Base-by-base conservation (phyloP, 2,888 invertebrate species). In the Anthophora plumipes region DNA sequence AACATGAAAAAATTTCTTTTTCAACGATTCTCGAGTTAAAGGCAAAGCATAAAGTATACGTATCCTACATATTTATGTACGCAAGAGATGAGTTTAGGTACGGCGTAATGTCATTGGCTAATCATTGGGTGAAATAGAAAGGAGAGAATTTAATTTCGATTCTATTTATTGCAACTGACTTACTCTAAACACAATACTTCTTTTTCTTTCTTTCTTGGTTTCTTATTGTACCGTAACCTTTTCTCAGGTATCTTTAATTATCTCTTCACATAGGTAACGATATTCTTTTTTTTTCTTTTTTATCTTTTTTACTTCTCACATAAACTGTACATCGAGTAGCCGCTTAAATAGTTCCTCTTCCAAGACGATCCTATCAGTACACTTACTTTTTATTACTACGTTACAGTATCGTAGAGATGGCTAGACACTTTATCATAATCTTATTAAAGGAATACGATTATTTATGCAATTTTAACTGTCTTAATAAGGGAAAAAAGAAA, bases 91-190 rank as follows among this genome's bases (percentile, higher is more conserved):
- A 46, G 55, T 72, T 68, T 43, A 50, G 68, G 43, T 74, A 68
- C 41, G 55, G 39, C n/a, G 61, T 52, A 55, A 63, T 22, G 8
- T 52, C 31, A n/a, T n/a, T 6, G 37, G 25, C 5, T 25, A 61
- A 55, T 37, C 22, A n/a, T 25, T 41, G 46, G 57, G 50, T 48
- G 48, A 59, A 73, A 73, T 20, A 59, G 61, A 59, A 54, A 20
- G 52, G 9, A 41, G n/a, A n/a, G n/a, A 31, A 68, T 52, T 54
- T 70, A 46, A 68, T 67, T 80, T 78, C 41, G 68, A 64, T 76
- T 64, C 55, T 64, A 69, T 76, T 76, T 75, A 77, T 71, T 75
- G 74, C 75, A 74, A 74, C 60, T 57, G 75, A 63, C 61, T 77
- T 68, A 75, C 55, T 50, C 77, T 74, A 77, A 67, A 54, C 77